Base-by-base conservation (phyloP, 2,797 vertebrate species). In the Cyprinodon diabolis region DNA sequence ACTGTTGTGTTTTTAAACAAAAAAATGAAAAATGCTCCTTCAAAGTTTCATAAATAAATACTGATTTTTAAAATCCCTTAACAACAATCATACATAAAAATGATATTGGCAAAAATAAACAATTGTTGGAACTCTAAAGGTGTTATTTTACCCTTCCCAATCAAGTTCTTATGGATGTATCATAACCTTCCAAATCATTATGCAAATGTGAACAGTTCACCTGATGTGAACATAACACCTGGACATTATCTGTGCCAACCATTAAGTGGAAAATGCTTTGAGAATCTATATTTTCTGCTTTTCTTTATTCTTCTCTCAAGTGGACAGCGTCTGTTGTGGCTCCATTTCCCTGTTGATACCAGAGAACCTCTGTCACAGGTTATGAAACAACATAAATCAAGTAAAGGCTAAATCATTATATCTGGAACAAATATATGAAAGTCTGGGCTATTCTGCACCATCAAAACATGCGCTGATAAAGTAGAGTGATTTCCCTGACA, bases 381-480 rank as follows among this genome's bases (percentile, higher is more conserved):
- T 49, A n/a, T 68, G 45, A 52, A 84, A 75, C 40, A 19, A 25
- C n/a, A 37, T 73, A 62, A 77, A 72, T 47, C 65, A 54, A 52
- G 19, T 37, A n/a, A 52, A 7, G 49, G 43, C 30, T 69, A 30
- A 71, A 30, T 14, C 15, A 52, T 10, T 19, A 60, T 21, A 62
- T 37, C 19, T 48, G 23, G 21, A 49, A 14, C 51, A 13, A 69
- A 8, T 49, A 2, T 40, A 37, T 57, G 1, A 19, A 58, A 62
- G 17, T 4, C 15, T 74, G 14, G 5, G 3, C 49, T 49, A 37
- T 74, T 45, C 35, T 68, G 12, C 19, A 43, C 49, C 14, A 40
- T 37, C 40, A 66, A 74, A 30, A 60, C 17, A 48, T 51, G 4
- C 63, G 12, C 0, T 55, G n/a, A 54, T 51, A 23, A 58, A 63